Evolutionary conservation across 2,113 vertebrate species (phyloP).

Genomic region (Grus americana): DNA sequence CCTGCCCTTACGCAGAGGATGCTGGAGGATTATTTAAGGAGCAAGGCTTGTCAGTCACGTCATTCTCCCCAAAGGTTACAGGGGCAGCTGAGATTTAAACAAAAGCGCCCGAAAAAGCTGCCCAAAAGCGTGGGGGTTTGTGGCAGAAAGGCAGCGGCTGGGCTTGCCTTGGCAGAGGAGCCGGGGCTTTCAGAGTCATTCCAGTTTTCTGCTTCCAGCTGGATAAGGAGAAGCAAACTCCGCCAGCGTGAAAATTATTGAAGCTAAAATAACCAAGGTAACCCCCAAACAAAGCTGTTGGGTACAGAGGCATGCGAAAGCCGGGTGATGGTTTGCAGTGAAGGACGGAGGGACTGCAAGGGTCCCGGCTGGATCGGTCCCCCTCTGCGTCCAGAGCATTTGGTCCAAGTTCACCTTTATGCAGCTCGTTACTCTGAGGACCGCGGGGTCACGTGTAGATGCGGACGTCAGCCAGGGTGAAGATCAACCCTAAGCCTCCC

Average conservation of each 20-base stretch:
- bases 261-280: background rate
- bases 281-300: background rate
- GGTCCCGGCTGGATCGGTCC: background rate
- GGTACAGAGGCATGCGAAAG: background rate
- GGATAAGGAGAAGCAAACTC: background rate
- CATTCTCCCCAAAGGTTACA: background rate
- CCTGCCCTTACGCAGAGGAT: rapidly evolving
- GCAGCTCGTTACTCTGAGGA: background rate
- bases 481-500: background rate
- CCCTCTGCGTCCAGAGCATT: background rate
- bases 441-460: rapidly evolving
- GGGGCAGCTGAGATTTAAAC: background rate
- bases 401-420: background rate
- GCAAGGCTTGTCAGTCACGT: background rate
- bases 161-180: background rate
- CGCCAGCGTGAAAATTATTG: background rate
- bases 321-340: background rate
- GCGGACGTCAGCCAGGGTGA: background rate
- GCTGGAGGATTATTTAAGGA: background rate
- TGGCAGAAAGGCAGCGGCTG: background rate
- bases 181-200: background rate
- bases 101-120: background rate
- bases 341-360: background rate
- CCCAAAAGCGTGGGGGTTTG: rapidly evolving
- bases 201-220: background rate